phyloP scores from a whole-genome alignment of 1,140 invertebrate genomes.

The Drosophila pandora region DNA sequence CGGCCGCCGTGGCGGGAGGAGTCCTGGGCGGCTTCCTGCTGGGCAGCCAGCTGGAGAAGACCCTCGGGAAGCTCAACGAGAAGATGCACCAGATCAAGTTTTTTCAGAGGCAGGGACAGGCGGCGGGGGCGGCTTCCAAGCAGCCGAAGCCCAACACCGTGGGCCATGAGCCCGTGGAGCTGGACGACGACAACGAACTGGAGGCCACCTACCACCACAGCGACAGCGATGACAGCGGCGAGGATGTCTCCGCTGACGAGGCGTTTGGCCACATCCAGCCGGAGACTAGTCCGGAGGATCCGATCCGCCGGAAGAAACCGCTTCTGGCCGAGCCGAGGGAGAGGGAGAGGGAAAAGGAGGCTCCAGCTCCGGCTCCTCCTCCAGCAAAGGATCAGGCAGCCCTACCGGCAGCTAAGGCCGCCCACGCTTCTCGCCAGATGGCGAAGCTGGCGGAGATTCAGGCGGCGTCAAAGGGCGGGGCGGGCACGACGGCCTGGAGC shows the following conservation, averaged over 20 bases:
- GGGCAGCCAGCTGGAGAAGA: constrained; percentile 53
- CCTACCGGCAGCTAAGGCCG: constrained; percentile 24
- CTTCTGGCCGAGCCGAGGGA: background rate
- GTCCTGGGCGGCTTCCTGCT: constrained; percentile 12
- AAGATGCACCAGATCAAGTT: constrained; percentile 75
- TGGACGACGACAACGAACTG: constrained; percentile 69
- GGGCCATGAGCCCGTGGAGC: constrained; percentile 64
- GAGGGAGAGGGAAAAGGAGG: background rate
- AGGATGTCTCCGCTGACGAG: constrained; percentile 51
- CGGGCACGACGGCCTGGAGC: constrained; percentile 57
- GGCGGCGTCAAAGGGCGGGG: constrained; percentile 31
- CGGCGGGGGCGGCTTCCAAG: background rate
- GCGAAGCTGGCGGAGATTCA: constrained; percentile 54
- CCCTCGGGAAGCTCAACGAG: constrained; percentile 66
- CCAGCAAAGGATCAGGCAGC: background rate
- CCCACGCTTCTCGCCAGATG: constrained; percentile 43
- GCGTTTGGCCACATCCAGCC: constrained; percentile 39
- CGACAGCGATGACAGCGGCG: constrained; percentile 61
- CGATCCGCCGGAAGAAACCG: background rate
- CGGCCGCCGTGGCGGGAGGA: background rate
- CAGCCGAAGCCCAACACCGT: constrained; percentile 58
- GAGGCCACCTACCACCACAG: constrained; percentile 64
- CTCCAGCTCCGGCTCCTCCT: too few species aligned
- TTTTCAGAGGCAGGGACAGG: constrained; percentile 36
- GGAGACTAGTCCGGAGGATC: constrained; percentile 1